phyloP scores from a whole-genome alignment of 2,888 invertebrate species.

The Cremastinae sp. region DNA sequence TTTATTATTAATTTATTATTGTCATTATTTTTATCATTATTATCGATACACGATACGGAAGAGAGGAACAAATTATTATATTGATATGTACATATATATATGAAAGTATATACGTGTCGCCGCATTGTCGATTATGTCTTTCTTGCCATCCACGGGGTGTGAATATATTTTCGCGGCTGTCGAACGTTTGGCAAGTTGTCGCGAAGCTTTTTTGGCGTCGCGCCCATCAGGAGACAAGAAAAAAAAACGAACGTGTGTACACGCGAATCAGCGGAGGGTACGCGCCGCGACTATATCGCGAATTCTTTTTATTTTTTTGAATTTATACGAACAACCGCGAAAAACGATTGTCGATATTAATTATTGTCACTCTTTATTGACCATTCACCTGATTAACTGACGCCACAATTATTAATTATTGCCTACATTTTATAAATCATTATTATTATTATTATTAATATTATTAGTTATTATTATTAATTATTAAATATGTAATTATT shows the following conservation, averaged over 20 bases:
- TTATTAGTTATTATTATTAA: conserved; percentile 61
- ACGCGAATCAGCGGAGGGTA: too few species aligned
- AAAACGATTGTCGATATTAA: conserved; percentile 58
- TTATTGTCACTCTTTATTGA: conserved; percentile 64
- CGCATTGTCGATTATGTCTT: conserved; percentile 56
- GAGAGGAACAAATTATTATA: conserved; percentile 33
- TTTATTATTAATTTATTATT: conserved; percentile 61
- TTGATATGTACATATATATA: conserved; percentile 54
- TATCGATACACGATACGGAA: conserved; percentile 48
- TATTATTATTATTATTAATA: conserved; percentile 66
- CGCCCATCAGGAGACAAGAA: neutral
- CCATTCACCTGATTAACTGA: conserved; percentile 66
- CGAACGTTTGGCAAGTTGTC: conserved; percentile 6
- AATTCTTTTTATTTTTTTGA: conserved; percentile 53
- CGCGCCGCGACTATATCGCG: too few species aligned
- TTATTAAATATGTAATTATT: conserved; percentile 64
- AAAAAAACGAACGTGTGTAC: too few species aligned
- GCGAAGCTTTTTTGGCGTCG: conserved; percentile 41
- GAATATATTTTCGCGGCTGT: conserved; percentile 55
- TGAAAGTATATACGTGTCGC: conserved; percentile 44
- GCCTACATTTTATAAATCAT: conserved; percentile 63
- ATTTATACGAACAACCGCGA: conserved; percentile 63
- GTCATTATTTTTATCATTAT: conserved; percentile 59
- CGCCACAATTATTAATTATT: conserved; percentile 69
- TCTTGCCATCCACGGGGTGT: conserved; percentile 52